Base-by-base conservation (phyloP, 2,888 invertebrate genomes). In the Chorisops tibialis region DNA sequence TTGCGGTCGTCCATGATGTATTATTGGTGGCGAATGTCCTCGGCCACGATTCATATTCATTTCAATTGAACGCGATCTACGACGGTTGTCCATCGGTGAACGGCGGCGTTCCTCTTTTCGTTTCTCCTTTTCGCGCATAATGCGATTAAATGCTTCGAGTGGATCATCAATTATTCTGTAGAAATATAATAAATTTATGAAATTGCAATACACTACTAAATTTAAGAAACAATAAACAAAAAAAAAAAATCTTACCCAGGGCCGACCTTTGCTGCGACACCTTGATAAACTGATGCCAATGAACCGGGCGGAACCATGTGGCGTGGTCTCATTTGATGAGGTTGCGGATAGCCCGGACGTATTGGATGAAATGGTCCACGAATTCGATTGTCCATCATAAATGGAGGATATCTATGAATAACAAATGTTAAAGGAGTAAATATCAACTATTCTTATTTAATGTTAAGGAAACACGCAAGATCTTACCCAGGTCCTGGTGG, bases 141-240 rank as follows among this genome's bases (percentile, higher is more conserved):
- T 89, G 67, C 91, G 83, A 76, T 93, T 89, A 76, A 93, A 93
- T 58, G 91, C 91, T 75, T 91, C 91, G 69, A 93, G 78, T 3
- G 93, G 91, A 79, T 93, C 93, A 72, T 91, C 91, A 68, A 88
- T 89, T 63, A 86, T 83, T 68, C 91, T 89, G 75, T 65, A 77
- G 78, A 75, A 48, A 9, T 2, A 1, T 30, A n/a, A 47, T 19
- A 11, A 21, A 9, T 19, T 39, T 18, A 19, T 22, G 21, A 47
- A 11, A 21, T 47, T 47, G 4, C 14, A 45, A 47, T 47, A 14
- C 5, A 2, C n/a, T 43, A 16, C 4, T 38, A 54, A 50, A 9
- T n/a, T 35, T 11, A 59, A n/a, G n/a, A n/a, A n/a, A n/a, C n/a
- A n/a, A n/a, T n/a, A n/a, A n/a, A n/a, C n/a, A n/a, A n/a, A n/a